Percentiles rank a stretch among this genome's conserved stretches.
Evolutionary conservation across 92 coral and sea anemone species (phyloP).

Genomic region (Epizoanthus scotinus): DNA sequence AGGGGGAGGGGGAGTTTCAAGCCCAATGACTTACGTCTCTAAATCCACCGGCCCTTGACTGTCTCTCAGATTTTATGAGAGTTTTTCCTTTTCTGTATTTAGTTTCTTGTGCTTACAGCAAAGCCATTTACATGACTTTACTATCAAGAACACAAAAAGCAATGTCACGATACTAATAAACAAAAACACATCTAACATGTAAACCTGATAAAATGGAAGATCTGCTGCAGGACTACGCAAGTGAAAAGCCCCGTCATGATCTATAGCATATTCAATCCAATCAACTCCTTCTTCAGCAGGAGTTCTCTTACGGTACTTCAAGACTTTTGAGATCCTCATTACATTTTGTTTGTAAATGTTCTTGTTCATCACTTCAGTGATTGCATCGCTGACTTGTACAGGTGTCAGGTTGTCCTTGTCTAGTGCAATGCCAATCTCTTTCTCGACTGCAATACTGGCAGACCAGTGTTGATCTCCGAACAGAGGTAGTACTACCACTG

Average conservation of each 20-base stretch:
- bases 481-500: slow-evolving; percentile 44
- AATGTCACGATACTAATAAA: slow-evolving; percentile 9
- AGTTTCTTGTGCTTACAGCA: slow-evolving; percentile 18
- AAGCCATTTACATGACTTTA: slow-evolving; percentile 32
- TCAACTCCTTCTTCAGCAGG: slow-evolving; percentile 56
- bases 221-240: slow-evolving; percentile 40
- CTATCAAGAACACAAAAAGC: slow-evolving; percentile 19
- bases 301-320: slow-evolving; percentile 41
- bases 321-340: slow-evolving; percentile 17
- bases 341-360: slow-evolving; percentile 38
- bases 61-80: not conserved
- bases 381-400: slow-evolving; percentile 9
- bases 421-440: slow-evolving; percentile 46
- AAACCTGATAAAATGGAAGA: slow-evolving; percentile 42
- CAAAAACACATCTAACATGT: slow-evolving; percentile 49
- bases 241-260: slow-evolving; percentile 48
- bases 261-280: slow-evolving; percentile 54
- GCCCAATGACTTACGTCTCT: too few relatives aligned
- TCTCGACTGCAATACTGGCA: slow-evolving; percentile 18
- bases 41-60: too few relatives aligned
- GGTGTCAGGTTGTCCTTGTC: slow-evolving; percentile 30
- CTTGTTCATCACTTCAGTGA: slow-evolving; percentile 40
- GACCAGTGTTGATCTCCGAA: slow-evolving; percentile 45
- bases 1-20: too few relatives aligned
- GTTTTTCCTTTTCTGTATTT: slow-evolving; percentile 26